Evolutionary conservation across 2,888 invertebrate species (phyloP).

Genomic region (Argyra leucocephala): DNA sequence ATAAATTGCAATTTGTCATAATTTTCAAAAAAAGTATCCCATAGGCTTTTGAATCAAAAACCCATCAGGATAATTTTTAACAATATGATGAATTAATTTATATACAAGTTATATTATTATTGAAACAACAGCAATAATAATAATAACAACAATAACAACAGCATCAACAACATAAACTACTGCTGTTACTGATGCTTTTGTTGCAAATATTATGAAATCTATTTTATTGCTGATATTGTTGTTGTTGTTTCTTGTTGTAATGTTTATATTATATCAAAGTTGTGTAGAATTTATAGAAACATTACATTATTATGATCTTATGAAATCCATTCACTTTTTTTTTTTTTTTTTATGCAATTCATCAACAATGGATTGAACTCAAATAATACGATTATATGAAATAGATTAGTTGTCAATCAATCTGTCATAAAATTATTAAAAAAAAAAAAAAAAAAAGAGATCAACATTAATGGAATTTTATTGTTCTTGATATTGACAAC

Average conservation of each 20-base stretch:
- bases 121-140: too few species aligned
- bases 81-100: slow-evolving; percentile 6
- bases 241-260: too few species aligned
- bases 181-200: too few species aligned
- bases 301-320: background rate
- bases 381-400: slow-evolving; percentile 2
- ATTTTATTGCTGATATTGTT: too few species aligned
- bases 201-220: too few species aligned
- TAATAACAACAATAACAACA: too few species aligned
- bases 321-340: background rate
- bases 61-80: slow-evolving; percentile 1
- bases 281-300: background rate
- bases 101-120: too few species aligned
- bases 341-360: background rate
- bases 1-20: slow-evolving; percentile 20
- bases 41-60: background rate
- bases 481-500: too few species aligned
- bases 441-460: background rate
- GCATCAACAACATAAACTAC: too few species aligned
- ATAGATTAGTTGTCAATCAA: slow-evolving; percentile 6
- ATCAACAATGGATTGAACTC: background rate
- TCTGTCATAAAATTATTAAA: background rate
- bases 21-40: slow-evolving; percentile 15
- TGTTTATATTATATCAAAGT: too few species aligned
- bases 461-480: background rate